Evolutionary conservation across 2,888 invertebrate species (phyloP).

Genomic region (Acanthosepion lycidas): DNA sequence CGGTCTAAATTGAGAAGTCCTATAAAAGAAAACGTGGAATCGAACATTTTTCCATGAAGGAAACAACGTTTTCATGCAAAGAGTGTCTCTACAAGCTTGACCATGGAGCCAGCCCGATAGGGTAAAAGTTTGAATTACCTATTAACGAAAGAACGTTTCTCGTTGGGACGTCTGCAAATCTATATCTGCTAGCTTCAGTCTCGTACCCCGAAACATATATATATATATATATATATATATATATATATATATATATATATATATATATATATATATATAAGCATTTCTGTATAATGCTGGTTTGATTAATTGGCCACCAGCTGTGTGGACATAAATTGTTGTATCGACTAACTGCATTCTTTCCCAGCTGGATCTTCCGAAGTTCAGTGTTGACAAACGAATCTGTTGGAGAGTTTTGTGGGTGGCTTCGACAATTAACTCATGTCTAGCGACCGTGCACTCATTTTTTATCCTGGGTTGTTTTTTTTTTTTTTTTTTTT

Average conservation of each 20-base stretch:
- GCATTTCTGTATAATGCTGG: neutral
- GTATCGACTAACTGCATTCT: neutral
- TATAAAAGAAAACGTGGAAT: too few species aligned
- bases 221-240: neutral
- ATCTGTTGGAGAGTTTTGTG: neutral
- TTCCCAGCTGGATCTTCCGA: neutral
- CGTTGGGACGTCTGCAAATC: too few species aligned
- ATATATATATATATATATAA: neutral
- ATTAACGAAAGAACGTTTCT: too few species aligned
- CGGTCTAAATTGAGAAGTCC: too few species aligned
- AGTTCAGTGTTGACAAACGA: neutral
- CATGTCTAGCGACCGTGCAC: neutral
- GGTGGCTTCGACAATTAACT: neutral
- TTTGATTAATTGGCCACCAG: neutral
- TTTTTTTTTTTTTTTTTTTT: neutral
- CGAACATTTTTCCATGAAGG: too few species aligned
- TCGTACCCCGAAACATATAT: too few species aligned
- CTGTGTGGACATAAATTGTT: constrained; percentile 21
- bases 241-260: neutral
- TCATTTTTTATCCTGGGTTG: neutral
- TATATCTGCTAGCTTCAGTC: too few species aligned
- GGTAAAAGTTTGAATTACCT: too few species aligned
- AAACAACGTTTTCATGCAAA: too few species aligned
- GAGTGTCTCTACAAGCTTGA: too few species aligned
- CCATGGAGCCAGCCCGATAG: too few species aligned